phyloP scores from a whole-genome alignment of 2,797 vertebrate species.

The Platalea minor region DNA sequence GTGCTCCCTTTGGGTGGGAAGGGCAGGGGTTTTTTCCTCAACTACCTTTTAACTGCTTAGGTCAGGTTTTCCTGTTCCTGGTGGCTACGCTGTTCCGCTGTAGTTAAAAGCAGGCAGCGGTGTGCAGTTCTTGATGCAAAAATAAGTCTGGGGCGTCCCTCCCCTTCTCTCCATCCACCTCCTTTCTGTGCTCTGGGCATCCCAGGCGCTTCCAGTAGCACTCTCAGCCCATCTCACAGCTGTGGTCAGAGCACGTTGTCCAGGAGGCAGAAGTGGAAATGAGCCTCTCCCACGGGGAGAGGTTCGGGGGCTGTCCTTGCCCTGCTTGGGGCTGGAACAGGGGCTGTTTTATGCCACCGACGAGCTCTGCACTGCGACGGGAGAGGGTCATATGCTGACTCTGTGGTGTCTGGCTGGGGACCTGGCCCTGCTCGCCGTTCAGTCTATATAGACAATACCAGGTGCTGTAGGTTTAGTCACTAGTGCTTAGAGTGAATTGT shows the following conservation, averaged over 20 bases:
- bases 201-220: neutral
- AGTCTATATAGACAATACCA: neutral
- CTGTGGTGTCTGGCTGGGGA: neutral
- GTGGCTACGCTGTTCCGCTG: neutral
- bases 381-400: neutral
- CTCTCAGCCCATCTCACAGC: neutral
- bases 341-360: neutral
- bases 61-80: neutral
- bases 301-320: neutral
- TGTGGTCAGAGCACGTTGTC: accelerated
- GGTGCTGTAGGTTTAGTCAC: slow-evolving; percentile 12
- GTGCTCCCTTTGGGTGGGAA: neutral
- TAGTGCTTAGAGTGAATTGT: neutral
- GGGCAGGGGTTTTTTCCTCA: neutral
- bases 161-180: neutral
- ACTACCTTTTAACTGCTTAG: neutral
- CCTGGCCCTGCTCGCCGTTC: neutral
- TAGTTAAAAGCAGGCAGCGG: neutral
- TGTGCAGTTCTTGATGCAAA: neutral
- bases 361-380: neutral
- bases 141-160: neutral
- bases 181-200: neutral
- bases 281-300: neutral
- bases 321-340: neutral
- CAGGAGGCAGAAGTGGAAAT: neutral